phyloP scores from a whole-genome alignment of 2,113 vertebrate species.

The Tachycineta bicolor region DNA sequence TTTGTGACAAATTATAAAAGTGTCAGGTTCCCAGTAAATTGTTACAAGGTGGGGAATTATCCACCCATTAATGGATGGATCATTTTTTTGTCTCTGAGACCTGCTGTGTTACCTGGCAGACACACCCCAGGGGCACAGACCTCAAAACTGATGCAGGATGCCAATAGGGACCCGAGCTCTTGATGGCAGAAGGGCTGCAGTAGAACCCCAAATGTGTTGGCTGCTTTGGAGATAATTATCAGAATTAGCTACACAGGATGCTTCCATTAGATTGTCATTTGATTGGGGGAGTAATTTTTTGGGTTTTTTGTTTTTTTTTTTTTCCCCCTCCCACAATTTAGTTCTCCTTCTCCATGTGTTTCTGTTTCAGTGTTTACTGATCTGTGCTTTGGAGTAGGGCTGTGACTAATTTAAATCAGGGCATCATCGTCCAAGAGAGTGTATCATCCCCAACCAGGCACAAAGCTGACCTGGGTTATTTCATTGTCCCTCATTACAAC shows the following conservation, averaged over 20 bases:
- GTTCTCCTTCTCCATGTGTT: background rate
- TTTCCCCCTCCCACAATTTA: background rate
- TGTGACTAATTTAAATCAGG: background rate
- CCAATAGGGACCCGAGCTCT: accelerated
- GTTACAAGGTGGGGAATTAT: constrained; percentile 28
- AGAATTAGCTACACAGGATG: background rate
- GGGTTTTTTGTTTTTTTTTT: too few species aligned
- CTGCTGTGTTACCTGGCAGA: background rate
- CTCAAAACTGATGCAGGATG: background rate
- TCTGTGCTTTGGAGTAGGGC: background rate
- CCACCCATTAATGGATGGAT: constrained; percentile 10
- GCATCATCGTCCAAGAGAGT: background rate
- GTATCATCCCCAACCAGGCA: background rate
- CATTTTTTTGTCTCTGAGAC: background rate
- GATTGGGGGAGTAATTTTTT: background rate
- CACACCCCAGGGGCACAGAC: background rate
- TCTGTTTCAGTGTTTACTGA: constrained; percentile 3
- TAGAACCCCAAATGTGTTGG: background rate
- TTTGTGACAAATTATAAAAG: constrained; percentile 28
- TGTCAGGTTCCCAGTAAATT: constrained; percentile 30
- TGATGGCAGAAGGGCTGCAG: background rate
- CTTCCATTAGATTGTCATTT: background rate
- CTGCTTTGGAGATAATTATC: background rate
- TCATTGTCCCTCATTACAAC: background rate
- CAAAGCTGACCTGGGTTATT: background rate